Evolutionary conservation across 2,113 vertebrate species (phyloP).

Genomic region (Dromas ardeola): DNA sequence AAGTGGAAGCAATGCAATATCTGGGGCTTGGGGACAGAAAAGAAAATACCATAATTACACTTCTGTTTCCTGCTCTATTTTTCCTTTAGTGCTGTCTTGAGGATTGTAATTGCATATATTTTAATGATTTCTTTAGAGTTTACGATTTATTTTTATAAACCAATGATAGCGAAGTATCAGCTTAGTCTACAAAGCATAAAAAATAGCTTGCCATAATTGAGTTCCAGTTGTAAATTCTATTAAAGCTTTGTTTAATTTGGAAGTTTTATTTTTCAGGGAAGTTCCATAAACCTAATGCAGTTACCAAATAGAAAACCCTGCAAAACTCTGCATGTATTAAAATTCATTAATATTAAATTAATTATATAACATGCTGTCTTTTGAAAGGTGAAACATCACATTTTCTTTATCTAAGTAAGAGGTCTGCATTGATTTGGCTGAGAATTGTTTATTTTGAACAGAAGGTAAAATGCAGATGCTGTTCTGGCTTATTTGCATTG

Average conservation of each 20-base stretch:
- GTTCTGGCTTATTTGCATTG: background rate
- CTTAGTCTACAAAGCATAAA: background rate
- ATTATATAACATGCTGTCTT: background rate
- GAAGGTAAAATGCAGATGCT: background rate
- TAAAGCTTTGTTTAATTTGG: background rate
- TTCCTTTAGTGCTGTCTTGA: background rate
- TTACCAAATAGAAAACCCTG: background rate
- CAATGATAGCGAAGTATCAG: background rate
- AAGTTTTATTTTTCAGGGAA: background rate
- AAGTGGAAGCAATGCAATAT: background rate
- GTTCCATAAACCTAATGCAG: background rate
- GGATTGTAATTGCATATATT: background rate
- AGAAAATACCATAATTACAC: background rate
- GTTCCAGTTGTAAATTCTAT: constrained; percentile 23
- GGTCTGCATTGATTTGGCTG: background rate
- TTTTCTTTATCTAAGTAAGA: background rate
- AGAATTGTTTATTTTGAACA: background rate
- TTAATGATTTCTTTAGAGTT: background rate
- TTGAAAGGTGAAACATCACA: background rate
- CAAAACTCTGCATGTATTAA: background rate
- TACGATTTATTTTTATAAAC: constrained; percentile 7
- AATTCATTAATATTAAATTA: background rate
- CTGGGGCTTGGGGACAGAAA: background rate
- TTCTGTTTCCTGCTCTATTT: background rate
- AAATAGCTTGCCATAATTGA: background rate